Evolutionary conservation across 2,797 vertebrate species (phyloP), one percentile per base, ranked within the genome.

Genomic region (Dromococcyx pavoninus): DNA sequence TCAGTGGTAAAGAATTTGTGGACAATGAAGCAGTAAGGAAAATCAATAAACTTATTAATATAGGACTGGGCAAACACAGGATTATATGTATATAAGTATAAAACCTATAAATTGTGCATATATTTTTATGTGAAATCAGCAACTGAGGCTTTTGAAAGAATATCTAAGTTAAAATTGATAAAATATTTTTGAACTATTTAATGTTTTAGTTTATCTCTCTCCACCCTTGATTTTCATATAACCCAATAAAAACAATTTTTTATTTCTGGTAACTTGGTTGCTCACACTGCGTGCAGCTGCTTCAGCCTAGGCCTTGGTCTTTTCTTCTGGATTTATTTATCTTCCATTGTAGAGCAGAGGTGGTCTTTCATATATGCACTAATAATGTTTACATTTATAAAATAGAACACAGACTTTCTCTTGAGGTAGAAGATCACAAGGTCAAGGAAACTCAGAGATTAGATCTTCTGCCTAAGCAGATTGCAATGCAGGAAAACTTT

Each of bases 361-460:
- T 97, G 97, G 96, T 98, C 97, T 98, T 97, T 98, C 96, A 95
- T 97, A 97, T 94, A 86, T 93, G 80, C 94, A 92, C 94, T 98
- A 97, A 98, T 98, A 98, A 97, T 97, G 96, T 98, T 98, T 98
- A 98, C 91, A 97, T 97, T 98, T 97, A 96, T 96, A 93, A 97
- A 98, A 97, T 98, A 95, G 90, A 97, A 97, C 62, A 86, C 96
- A 98, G 97, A 96, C 95, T 94, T 95, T 97, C 93, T 96, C 90
- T 97, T 97, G 91, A 97, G 93, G 94, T 97, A 96, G 97, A 96
- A 96, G 96, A 96, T 96, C 94, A 93, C 9, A 61, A 92, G 97
- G 97, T 97, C 97, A 98, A 95, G 88, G 97, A 97, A 98, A 98
- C 94, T 93, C 18, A 79, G 93, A 97, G 96, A 98, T 98, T 97